Evolutionary conservation across 2,888 invertebrate genomes (phyloP).

Genomic region (Drosophila subquinaria): DNA sequence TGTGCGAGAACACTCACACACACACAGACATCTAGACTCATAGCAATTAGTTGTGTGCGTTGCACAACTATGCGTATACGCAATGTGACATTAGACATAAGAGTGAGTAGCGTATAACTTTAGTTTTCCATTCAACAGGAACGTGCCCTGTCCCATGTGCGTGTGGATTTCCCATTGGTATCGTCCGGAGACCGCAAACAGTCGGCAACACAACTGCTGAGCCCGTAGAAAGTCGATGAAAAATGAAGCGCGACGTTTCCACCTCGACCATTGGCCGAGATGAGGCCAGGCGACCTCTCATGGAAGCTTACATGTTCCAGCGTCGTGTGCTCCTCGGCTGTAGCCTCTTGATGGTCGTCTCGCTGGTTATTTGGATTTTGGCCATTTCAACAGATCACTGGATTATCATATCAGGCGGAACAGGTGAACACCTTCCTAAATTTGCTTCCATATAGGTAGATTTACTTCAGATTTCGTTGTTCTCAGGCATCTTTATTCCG

Average conservation of each 20-base stretch:
- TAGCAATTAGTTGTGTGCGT: background rate
- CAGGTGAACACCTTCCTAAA: conserved; percentile 67
- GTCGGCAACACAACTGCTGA: conserved; percentile 34
- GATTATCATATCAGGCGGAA: conserved; percentile 87
- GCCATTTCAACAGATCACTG: conserved; percentile 92
- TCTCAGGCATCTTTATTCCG: conserved; percentile 87
- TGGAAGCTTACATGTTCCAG: conserved; percentile 89
- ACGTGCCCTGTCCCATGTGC: conserved; percentile 73
- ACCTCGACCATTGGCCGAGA: conserved; percentile 88
- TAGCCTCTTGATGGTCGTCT: conserved; percentile 89
- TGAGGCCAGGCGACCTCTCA: conserved; percentile 87
- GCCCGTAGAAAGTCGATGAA: conserved; percentile 60
- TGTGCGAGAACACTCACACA: conserved; percentile 3
- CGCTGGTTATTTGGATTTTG: conserved; percentile 90
- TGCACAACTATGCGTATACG: conserved; percentile 44
- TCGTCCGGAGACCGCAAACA: conserved; percentile 56
- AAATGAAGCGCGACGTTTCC: conserved; percentile 85
- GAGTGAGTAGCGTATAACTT: background rate
- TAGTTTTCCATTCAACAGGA: conserved; percentile 46
- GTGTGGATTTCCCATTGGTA: conserved; percentile 74
- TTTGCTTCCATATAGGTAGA: background rate
- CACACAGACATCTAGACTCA: background rate
- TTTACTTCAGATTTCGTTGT: conserved; percentile 2
- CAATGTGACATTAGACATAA: conserved; percentile 34
- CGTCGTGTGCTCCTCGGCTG: conserved; percentile 90